Evolutionary conservation across 1,140 invertebrate genomes (phyloP).

Genomic region (Holotrichia oblita): DNA sequence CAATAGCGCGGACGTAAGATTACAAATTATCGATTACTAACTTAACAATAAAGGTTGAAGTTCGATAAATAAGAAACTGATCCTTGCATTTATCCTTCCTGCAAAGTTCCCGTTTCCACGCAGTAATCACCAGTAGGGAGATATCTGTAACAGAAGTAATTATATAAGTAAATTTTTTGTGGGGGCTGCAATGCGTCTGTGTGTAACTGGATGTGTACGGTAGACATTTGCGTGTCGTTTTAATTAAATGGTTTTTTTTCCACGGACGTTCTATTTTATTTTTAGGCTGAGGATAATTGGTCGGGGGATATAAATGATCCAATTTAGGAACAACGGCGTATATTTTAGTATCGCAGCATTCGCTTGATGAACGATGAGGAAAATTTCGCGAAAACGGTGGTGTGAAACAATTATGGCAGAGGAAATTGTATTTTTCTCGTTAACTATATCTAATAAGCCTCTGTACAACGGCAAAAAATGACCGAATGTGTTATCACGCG

Average conservation of each 20-base stretch:
- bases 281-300: not conserved
- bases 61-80: not conserved
- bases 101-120: not conserved
- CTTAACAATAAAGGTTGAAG: not conserved
- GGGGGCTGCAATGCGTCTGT: not conserved
- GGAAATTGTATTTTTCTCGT: not conserved
- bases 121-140: not conserved
- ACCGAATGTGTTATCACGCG: conserved; percentile 1
- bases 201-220: not conserved
- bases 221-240: not conserved
- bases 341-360: not conserved
- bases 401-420: not conserved
- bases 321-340: not conserved
- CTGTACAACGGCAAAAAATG: not conserved
- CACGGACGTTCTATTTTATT: not conserved
- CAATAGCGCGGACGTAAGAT: not conserved
- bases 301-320: not conserved
- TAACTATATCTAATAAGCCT: not conserved
- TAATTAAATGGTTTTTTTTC: not conserved
- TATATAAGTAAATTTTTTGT: not conserved
- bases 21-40: not conserved
- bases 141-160: not conserved
- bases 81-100: not conserved
- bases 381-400: not conserved
- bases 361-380: not conserved